phyloP scores from a whole-genome alignment of 2,888 invertebrate genomes.

The Arge pagana region DNA sequence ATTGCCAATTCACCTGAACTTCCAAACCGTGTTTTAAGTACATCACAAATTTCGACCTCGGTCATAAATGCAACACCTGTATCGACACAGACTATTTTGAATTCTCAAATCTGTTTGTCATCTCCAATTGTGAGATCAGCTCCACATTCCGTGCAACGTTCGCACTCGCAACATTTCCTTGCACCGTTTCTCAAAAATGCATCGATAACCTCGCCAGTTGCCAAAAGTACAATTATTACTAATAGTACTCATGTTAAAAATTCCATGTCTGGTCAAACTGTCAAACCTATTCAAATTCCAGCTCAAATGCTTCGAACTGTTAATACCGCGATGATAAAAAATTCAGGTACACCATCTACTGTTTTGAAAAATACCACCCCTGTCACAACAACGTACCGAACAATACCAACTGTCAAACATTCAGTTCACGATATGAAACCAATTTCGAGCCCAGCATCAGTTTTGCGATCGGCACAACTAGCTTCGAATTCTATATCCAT shows the following conservation, averaged over 20 bases:
- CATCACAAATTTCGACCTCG: constrained; percentile 18
- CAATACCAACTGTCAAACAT: constrained; percentile 30
- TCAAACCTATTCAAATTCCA: constrained; percentile 45
- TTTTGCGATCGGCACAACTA: constrained; percentile 37
- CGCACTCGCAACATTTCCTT: constrained; percentile 41
- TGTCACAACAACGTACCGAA: constrained; percentile 20
- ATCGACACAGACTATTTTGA: constrained; percentile 36
- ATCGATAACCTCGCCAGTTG: constrained; percentile 26
- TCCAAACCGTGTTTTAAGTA: constrained; percentile 28
- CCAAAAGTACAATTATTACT: constrained; percentile 21
- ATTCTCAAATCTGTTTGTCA: constrained; percentile 39
- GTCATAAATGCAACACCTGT: constrained; percentile 14
- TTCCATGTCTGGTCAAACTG: constrained; percentile 6
- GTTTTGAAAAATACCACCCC: constrained; percentile 25
- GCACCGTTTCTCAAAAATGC: constrained; percentile 39
- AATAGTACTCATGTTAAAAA: constrained; percentile 20
- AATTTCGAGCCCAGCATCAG: constrained; percentile 31
- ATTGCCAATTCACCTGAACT: constrained; percentile 37
- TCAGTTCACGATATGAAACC: constrained; percentile 42
- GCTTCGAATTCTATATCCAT: constrained; percentile 46
- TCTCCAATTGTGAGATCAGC: constrained; percentile 37
- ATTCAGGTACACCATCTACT: constrained; percentile 22
- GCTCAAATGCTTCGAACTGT: constrained; percentile 42
- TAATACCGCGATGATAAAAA: constrained; percentile 29
- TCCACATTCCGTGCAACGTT: constrained; percentile 36